These are phyloP conservation scores for Theretra japonica DNA, from an alignment of 2,888 invertebrate genomes.

Conservation along the genomic window DNA sequence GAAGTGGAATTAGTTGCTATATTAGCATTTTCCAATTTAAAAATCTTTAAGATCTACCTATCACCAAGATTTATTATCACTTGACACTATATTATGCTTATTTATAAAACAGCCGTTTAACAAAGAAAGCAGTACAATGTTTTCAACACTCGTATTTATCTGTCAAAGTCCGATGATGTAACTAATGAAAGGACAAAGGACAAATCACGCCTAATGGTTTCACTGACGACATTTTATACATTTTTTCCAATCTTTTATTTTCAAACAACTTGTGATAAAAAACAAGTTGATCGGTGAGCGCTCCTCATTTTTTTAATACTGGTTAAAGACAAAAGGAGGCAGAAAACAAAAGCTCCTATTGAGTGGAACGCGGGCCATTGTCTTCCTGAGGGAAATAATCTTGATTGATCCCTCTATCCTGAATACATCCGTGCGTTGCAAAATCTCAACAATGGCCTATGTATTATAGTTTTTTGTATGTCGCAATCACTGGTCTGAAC, in stretches of 20 bases:
- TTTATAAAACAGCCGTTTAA: no score
- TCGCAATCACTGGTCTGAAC: no score
- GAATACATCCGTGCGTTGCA: not conserved
- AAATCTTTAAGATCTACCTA: no score
- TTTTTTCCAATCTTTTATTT: constrained; percentile 5
- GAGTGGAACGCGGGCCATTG: not conserved
- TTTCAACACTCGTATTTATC: no score
- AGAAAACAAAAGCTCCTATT: not conserved
- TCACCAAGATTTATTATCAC: no score
- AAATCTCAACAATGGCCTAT: not conserved
- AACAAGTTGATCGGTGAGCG: not conserved
- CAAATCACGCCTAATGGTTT: not conserved
- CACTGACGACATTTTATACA: not conserved
- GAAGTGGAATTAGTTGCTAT: no score
- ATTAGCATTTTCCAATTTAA: no score
- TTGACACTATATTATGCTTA: no score
- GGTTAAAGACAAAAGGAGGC: not conserved
- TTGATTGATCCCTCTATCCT: constrained; percentile 11
- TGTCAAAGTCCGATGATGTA: no score
- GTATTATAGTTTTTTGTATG: not conserved
- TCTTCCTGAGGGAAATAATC: constrained; percentile 13
- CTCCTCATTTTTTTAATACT: constrained; percentile 7
- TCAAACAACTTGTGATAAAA: constrained; percentile 1
- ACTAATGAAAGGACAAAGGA: not conserved
- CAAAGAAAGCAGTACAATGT: no score